Conservation (phyloP, 2,113 vertebrate genomes). For the Halcyon malimbica region DNA sequence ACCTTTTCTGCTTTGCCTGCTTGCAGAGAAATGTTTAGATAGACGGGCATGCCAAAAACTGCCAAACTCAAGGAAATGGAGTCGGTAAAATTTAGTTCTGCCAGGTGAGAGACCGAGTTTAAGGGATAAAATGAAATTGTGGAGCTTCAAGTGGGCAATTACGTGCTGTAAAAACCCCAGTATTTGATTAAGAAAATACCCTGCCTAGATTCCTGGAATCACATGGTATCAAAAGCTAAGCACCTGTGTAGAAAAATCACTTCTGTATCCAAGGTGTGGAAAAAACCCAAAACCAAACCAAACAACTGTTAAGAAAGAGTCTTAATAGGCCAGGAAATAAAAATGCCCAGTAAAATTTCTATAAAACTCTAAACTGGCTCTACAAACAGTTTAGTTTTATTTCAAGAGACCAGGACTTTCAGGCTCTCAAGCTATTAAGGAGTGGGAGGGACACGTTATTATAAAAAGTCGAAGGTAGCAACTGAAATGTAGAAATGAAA, state of each 20-base stretch:
- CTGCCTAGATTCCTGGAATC: conserved; percentile 50
- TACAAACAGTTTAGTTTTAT: conserved; percentile 42
- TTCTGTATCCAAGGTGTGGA: conserved; percentile 17
- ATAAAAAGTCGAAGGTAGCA: conserved; percentile 7
- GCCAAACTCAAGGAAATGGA: not conserved
- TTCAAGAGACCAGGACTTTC: conserved; percentile 46
- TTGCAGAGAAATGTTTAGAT: not conserved
- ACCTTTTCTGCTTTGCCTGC: not conserved
- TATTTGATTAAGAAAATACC: conserved; percentile 51
- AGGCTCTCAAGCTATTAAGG: not conserved
- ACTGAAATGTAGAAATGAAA: conserved; percentile 54
- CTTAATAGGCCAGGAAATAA: conserved; percentile 9
- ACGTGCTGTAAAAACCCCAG: conserved; percentile 6
- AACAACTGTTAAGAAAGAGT: not conserved
- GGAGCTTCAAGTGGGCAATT: conserved; percentile 28
- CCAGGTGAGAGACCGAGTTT: not conserved
- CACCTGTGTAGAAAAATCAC: conserved; percentile 48
- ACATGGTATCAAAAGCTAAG: conserved; percentile 52
- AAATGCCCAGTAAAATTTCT: conserved; percentile 34
- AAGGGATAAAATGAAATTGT: not conserved
- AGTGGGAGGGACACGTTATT: not conserved
- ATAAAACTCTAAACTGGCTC: conserved; percentile 57
- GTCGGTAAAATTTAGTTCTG: conserved; percentile 5
- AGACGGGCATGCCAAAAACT: not conserved
- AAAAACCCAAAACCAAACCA: not conserved